Percentiles rank a stretch among this genome's conserved stretches.
Conservation (phyloP, 2,888 invertebrate genomes). For the Oconnorella tubifera region DNA sequence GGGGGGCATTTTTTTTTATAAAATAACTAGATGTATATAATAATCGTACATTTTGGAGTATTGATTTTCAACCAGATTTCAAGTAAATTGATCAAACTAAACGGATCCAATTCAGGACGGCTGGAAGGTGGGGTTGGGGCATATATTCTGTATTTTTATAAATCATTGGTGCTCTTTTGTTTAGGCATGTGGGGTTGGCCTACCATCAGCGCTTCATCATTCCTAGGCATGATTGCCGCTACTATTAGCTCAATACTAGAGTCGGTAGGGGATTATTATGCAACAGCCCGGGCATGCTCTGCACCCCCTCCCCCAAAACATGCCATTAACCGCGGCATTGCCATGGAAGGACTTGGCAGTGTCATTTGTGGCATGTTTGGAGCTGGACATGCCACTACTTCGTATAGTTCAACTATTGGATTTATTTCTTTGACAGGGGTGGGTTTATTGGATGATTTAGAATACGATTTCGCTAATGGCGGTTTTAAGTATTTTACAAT, state of each 20-base stretch:
- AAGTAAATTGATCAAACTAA: too few species aligned
- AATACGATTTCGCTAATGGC: too few species aligned
- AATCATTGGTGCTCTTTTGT: background rate
- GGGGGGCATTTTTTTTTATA: too few species aligned
- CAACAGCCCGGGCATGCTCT: constrained; percentile 69
- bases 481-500: too few species aligned
- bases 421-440: constrained; percentile 83
- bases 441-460: too few species aligned
- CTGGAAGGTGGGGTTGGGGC: too few species aligned
- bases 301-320: constrained; percentile 80
- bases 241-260: constrained; percentile 50
- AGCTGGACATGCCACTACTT: constrained; percentile 80
- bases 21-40: too few species aligned
- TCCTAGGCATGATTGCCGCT: constrained; percentile 51
- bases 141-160: too few species aligned
- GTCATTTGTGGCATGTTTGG: constrained; percentile 80
- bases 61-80: too few species aligned
- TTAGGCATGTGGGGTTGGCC: constrained; percentile 53
- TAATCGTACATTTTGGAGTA: too few species aligned
- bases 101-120: too few species aligned
- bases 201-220: constrained; percentile 44
- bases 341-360: constrained; percentile 79
- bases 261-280: constrained; percentile 79
- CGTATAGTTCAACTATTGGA: constrained; percentile 85
- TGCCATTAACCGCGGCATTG: constrained; percentile 71